Conservation (phyloP, 2,888 invertebrate genomes). For the Caenorhabditis imperialis region DNA sequence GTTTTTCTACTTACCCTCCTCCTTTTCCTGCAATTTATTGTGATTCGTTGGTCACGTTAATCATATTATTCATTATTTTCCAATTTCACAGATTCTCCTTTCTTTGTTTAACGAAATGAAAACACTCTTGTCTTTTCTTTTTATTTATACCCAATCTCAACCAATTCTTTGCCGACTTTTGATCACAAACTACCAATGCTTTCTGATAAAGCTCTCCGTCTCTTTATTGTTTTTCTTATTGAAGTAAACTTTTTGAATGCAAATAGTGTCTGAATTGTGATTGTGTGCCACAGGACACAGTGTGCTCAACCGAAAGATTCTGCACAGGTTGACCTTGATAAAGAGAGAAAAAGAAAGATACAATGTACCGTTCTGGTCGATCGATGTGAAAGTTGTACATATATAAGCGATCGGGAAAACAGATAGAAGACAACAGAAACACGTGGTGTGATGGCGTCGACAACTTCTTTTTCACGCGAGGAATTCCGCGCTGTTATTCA, state of each 20-base stretch:
- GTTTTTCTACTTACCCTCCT: neutral
- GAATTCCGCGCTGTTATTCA: conserved; percentile 36
- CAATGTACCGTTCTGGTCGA: conserved; percentile 2
- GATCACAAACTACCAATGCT: too few species aligned
- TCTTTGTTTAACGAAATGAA: too few species aligned
- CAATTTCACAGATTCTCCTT: too few species aligned
- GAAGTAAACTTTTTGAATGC: conserved; percentile 9
- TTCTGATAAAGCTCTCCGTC: conserved; percentile 17
- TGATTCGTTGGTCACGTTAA: conserved; percentile 1
- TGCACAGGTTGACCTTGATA: conserved; percentile 41
- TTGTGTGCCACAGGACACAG: too few species aligned
- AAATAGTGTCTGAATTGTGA: too few species aligned
- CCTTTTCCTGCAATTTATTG: conserved; percentile 7
- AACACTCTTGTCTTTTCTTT: too few species aligned
- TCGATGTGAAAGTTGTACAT: conserved; percentile 10
- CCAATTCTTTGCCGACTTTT: conserved; percentile 26
- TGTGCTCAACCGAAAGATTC: too few species aligned
- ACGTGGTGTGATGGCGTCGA: conserved; percentile 28
- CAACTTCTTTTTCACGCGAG: conserved; percentile 19
- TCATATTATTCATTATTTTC: neutral
- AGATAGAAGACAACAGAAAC: conserved; percentile 27
- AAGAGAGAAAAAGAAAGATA: conserved; percentile 9
- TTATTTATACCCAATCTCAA: too few species aligned
- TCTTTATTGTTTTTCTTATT: conserved; percentile 16
- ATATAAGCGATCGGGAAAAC: conserved; percentile 16